Evolutionary conservation across 1,140 invertebrate genomes (phyloP).

Genomic region (Stegodyphus mimosarum): DNA sequence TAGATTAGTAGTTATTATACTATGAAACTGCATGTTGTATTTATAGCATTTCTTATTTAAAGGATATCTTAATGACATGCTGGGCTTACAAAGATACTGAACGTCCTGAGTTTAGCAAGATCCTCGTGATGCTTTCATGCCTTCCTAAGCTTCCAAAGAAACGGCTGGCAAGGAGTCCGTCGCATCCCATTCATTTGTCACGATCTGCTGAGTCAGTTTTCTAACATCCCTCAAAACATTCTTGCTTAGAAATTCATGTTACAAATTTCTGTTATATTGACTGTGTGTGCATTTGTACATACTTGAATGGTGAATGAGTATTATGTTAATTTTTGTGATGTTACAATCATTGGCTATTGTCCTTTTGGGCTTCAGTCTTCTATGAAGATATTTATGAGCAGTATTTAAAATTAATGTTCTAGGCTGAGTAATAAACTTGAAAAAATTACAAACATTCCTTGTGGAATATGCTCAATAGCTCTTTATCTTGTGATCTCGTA

Average conservation of each 20-base stretch:
- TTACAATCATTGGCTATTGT: not conserved
- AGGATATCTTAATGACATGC: conserved; percentile 97
- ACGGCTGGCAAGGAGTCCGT: conserved; percentile 93
- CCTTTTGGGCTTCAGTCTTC: not conserved
- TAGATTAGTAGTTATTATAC: no score
- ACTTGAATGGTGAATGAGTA: not conserved
- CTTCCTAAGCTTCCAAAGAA: conserved; percentile 93
- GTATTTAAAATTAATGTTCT: no score
- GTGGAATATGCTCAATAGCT: no score
- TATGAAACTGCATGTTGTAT: not conserved
- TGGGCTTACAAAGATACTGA: conserved; percentile 89
- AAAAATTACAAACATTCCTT: no score
- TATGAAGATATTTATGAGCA: no score
- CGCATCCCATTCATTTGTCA: conserved; percentile 94
- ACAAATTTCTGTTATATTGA: not conserved
- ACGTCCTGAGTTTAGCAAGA: conserved; percentile 87
- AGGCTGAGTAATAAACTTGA: no score
- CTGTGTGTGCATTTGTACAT: not conserved
- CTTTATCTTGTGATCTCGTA: no score
- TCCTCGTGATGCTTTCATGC: conserved; percentile 87
- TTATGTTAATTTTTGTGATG: not conserved
- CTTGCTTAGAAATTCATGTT: not conserved
- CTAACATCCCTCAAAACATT: conserved; percentile 66
- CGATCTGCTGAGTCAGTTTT: conserved; percentile 93
- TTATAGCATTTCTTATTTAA: conserved; percentile 62